Percentiles rank a stretch among this genome's conserved stretches.
phyloP scores from a whole-genome alignment of 2,113 vertebrate species.

The Mastomys natalensis region DNA sequence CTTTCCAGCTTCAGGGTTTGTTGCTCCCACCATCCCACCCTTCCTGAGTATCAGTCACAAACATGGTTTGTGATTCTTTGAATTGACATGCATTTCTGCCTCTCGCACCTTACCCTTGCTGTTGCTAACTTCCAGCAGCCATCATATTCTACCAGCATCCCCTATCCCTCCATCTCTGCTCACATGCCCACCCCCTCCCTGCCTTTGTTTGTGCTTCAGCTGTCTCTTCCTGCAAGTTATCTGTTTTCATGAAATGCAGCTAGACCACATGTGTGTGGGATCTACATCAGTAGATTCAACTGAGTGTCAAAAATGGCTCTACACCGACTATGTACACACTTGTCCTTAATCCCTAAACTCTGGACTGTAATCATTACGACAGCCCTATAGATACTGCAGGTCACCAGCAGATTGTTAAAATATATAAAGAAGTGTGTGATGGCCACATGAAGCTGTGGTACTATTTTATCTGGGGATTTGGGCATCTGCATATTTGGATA shows the following conservation, averaged over 20 bases:
- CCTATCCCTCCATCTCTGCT: neutral
- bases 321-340: neutral
- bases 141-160: fast-evolving
- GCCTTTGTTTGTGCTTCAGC: too few relatives aligned
- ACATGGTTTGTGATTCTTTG: neutral
- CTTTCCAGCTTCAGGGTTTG: neutral
- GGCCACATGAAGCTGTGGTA: too few relatives aligned
- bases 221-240: neutral
- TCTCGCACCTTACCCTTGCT: fast-evolving
- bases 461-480: neutral
- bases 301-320: too few relatives aligned
- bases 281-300: neutral
- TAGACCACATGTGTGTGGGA: too few relatives aligned
- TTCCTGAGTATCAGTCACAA: neutral
- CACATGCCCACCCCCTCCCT: fast-evolving
- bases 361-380: neutral
- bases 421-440: neutral
- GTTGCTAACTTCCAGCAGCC: neutral
- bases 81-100: neutral
- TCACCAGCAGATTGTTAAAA: neutral
- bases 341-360: neutral
- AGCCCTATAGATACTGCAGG: neutral
- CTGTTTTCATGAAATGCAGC: fast-evolving
- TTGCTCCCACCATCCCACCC: fast-evolving
- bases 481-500: neutral